Base-by-base conservation (phyloP, 2,888 invertebrate genomes). In the Ophioninae sp. region DNA sequence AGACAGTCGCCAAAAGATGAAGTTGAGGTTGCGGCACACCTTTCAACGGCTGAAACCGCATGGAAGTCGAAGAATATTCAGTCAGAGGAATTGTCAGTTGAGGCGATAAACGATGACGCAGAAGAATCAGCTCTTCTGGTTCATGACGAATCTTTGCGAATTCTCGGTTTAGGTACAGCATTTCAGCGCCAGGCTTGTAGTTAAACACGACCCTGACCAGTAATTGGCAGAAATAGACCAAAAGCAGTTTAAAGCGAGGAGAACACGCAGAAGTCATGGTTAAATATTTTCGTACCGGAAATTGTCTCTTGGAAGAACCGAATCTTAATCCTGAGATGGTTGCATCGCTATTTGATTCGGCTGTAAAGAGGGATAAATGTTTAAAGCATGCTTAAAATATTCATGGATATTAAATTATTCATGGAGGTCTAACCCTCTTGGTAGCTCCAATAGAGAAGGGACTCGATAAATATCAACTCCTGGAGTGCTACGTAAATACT, bases 281-380 rank as follows among this genome's bases (percentile, higher is more conserved):
- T 6, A 82, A 81, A 30, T 82, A 85, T 30, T 74, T 82, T 30
- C 80, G 83, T 17, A 74, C 76, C 17, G 86, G 82, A 3, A 84
- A 84, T 59, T 81, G 74, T 56, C 50, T 57, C 20, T 69, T 86
- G 10, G 86, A 81, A 62, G 85, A 85, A 2, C 85, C 82, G 10
- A 80, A 59, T 23, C 56, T 85, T 2, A 84, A 86, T 44, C 81
- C 83, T 7, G 85, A 87, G 67, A 65, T 85, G 0, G 74, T 77
- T 13, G 68, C 81, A 1, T 76, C 83, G 0, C 8, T 85, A 7
- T 85, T 77, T 65, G 81, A 85, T 8, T 57, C 83, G 20, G 80
- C 82, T 10, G 62, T 61, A 7, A 87, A 86, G 41, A 65, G 85
- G n/a, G 85, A 87, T 44, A 84, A 86, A 41, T 81, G 75, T 79